Percentiles rank a stretch among this genome's conserved stretches.
These are phyloP conservation scores for Phacellophora camtschatica DNA, from an alignment of 30 jellyfish, hydroid and myxozoan genomes.

Conservation along the genomic window DNA sequence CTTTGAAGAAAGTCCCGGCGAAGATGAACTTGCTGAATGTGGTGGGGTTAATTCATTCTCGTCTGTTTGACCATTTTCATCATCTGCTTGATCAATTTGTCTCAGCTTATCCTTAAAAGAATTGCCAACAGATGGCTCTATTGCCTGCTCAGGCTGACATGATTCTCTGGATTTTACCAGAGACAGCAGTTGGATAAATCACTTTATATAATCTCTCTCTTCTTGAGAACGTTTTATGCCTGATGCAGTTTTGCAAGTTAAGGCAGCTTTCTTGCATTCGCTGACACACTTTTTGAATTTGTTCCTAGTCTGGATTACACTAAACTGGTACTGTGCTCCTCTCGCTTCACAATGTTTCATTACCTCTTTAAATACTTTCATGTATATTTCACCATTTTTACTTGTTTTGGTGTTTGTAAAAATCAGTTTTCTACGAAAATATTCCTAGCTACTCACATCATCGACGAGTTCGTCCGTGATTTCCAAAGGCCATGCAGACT, in stretches of 20 bases:
- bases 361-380: not conserved
- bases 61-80: no score
- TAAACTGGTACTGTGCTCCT: not conserved
- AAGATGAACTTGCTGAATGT: no score
- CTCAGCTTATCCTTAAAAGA: no score
- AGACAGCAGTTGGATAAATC: conserved; percentile 39
- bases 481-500: no score
- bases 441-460: no score
- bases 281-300: conserved; percentile 17
- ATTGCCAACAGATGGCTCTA: conserved; percentile 3
- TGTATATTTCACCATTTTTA: not conserved
- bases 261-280: conserved; percentile 53
- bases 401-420: no score
- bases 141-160: conserved; percentile 36
- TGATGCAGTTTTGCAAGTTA: conserved; percentile 49
- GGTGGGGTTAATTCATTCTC: no score
- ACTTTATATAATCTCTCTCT: conserved; percentile 9
- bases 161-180: conserved; percentile 39
- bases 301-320: not conserved
- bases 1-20: no score
- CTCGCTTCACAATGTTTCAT: not conserved
- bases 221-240: conserved; percentile 43
- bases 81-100: no score
- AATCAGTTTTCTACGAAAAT: no score
- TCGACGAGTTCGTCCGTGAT: no score